phyloP scores from a whole-genome alignment of 92 coral and sea anemone genomes.

The Paramuricea clavata region DNA sequence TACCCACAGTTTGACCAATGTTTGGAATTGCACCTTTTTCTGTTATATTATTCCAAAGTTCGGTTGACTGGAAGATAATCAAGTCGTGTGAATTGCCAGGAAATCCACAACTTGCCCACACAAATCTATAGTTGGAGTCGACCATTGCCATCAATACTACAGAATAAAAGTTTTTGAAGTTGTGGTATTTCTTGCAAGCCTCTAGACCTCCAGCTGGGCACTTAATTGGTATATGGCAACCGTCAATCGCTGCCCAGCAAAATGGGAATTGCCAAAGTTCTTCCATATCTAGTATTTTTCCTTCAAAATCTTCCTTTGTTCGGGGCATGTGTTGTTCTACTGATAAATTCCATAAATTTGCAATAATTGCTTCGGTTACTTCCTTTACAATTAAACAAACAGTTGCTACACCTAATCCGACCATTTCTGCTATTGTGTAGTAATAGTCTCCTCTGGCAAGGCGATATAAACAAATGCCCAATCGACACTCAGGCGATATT shows the following conservation, averaged over 20 bases:
- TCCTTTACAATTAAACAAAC: too few species aligned
- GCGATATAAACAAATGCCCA: too few species aligned
- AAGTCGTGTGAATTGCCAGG: not conserved
- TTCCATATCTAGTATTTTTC: constrained; percentile 60
- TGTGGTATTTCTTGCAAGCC: constrained; percentile 51
- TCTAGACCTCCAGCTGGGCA: constrained; percentile 62
- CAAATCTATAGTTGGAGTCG: not conserved
- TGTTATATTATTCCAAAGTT: not conserved
- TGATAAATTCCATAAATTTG: constrained; percentile 58
- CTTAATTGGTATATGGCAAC: constrained; percentile 64
- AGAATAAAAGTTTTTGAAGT: constrained; percentile 62
- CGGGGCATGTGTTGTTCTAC: constrained; percentile 47
- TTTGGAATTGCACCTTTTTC: not conserved
- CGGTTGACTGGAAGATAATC: not conserved
- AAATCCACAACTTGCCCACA: not conserved
- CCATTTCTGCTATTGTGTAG: too few species aligned
- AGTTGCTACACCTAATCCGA: too few species aligned
- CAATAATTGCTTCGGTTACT: too few species aligned
- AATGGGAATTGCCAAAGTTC: constrained; percentile 57
- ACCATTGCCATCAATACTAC: constrained; percentile 30
- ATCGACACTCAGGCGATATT: too few species aligned
- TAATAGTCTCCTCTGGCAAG: too few species aligned
- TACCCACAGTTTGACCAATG: not conserved
- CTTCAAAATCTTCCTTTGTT: constrained; percentile 48
- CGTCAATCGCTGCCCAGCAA: constrained; percentile 60